Evolutionary conservation across 2,797 vertebrate genomes (phyloP).

Genomic region (Schizothorax lantsangensis): DNA sequence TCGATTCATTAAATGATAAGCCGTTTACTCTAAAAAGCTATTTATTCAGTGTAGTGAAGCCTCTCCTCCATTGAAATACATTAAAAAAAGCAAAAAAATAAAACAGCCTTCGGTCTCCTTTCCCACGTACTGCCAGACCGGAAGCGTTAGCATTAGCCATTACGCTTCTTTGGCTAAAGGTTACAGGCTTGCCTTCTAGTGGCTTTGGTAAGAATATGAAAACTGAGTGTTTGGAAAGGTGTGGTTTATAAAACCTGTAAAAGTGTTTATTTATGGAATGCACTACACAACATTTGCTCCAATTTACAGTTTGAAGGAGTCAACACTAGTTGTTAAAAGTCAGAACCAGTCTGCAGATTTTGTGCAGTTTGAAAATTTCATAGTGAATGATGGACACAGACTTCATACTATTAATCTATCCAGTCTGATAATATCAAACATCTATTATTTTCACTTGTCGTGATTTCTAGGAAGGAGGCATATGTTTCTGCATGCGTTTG

Average conservation of each 20-base stretch:
- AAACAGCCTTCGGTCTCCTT: no score
- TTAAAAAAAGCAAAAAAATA: no score
- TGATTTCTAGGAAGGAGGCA: background rate
- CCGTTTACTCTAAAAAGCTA: no score
- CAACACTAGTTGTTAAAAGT: background rate
- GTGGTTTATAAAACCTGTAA: background rate
- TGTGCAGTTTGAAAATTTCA: background rate
- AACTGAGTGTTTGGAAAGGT: background rate
- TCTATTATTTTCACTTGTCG: background rate
- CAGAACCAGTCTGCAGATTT: background rate
- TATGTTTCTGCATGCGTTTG: background rate
- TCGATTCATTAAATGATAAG: no score
- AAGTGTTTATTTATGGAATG: background rate
- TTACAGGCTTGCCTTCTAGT: no score
- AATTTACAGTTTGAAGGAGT: background rate
- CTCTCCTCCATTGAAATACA: no score
- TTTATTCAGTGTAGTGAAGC: no score
- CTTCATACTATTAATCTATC: background rate
- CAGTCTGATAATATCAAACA: background rate
- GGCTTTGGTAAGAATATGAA: conserved; percentile 62
- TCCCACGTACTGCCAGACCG: no score
- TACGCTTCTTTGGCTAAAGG: no score
- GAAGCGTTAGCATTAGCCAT: no score
- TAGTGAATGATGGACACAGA: background rate
- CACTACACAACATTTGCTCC: background rate